Conservation (phyloP, 1,140 invertebrate species). For the Penaeus vannamei region DNA sequence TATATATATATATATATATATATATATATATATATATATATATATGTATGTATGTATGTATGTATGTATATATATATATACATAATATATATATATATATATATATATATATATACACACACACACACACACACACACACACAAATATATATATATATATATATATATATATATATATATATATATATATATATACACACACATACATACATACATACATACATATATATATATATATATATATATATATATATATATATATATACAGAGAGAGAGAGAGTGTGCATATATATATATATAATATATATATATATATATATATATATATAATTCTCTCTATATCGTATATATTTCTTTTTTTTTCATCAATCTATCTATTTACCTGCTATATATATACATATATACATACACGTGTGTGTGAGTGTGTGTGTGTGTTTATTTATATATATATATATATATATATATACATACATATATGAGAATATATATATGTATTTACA, state of each 20-base stretch:
- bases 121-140: background rate
- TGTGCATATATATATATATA: background rate
- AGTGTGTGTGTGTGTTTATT: too few species aligned
- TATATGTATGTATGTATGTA: background rate
- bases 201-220: background rate
- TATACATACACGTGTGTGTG: too few species aligned
- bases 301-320: background rate
- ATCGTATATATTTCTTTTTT: too few species aligned
- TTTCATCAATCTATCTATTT: too few species aligned
- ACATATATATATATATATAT: background rate
- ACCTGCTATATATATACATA: too few species aligned
- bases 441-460: too few species aligned
- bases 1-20: background rate
- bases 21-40: too few species aligned
- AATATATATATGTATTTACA: too few species aligned
- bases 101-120: background rate
- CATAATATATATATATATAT: background rate
- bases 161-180: background rate
- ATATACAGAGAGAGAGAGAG: too few species aligned
- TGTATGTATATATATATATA: too few species aligned
- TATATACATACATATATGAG: too few species aligned
- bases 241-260: background rate
- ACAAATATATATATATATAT: background rate
- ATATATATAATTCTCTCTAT: too few species aligned
- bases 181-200: background rate